Evolutionary conservation across 2,797 vertebrate species (phyloP).

Genomic region (Eospalax fontanierii): DNA sequence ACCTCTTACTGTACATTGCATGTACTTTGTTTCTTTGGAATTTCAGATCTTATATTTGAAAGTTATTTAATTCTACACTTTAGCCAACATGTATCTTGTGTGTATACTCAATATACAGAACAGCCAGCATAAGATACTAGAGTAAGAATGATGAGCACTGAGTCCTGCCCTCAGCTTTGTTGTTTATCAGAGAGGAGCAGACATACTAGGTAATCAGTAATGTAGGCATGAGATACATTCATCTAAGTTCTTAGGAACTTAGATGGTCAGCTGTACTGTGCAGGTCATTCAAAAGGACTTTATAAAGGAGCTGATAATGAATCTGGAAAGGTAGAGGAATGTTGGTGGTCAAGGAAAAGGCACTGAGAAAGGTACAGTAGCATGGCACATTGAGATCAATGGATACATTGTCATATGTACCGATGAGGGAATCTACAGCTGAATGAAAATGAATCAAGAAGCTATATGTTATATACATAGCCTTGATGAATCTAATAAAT

Average conservation of each 20-base stretch:
- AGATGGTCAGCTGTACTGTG: neutral
- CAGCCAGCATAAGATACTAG: neutral
- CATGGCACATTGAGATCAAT: neutral
- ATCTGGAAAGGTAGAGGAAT: neutral
- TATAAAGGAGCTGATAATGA: neutral
- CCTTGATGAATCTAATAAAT: neutral
- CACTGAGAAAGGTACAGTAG: neutral
- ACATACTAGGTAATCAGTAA: neutral
- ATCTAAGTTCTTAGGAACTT: neutral
- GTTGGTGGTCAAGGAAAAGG: neutral
- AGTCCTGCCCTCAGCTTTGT: neutral
- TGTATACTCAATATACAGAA: neutral
- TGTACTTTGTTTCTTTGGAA: conserved; percentile 45
- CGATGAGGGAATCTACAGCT: neutral
- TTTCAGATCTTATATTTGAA: neutral
- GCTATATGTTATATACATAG: neutral
- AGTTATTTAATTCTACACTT: neutral
- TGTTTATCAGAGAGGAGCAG: neutral
- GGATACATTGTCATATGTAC: neutral
- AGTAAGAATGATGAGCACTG: neutral
- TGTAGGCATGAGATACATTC: neutral
- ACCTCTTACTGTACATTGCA: neutral
- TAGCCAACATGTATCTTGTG: neutral
- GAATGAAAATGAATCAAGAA: neutral
- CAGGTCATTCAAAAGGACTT: neutral